Conservation (phyloP, 2,113 vertebrate genomes). For the Myrmecobius fasciatus region DNA sequence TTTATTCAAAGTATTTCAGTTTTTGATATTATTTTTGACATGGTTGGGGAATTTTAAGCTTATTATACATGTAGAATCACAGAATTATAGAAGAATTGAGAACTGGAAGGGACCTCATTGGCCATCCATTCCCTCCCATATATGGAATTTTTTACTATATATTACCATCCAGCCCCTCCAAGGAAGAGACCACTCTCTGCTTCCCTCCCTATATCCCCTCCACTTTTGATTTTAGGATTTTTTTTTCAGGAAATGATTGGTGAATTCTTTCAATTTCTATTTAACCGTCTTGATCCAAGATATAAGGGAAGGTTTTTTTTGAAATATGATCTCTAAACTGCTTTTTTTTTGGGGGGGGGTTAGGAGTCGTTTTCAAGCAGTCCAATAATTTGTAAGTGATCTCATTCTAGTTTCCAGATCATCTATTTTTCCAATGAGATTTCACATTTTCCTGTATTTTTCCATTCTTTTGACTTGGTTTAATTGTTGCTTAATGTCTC, state of each 20-base stretch:
- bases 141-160: background rate
- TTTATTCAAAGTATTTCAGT: background rate
- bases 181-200: background rate
- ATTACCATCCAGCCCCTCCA: background rate
- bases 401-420: background rate
- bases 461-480: background rate
- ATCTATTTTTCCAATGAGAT: background rate
- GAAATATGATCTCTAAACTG: background rate
- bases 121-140: background rate
- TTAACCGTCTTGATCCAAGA: background rate
- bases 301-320: background rate
- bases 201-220: background rate
- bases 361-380: background rate
- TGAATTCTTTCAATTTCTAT: background rate
- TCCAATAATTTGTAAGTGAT: background rate
- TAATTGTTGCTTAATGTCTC: background rate
- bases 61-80: background rate
- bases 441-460: background rate
- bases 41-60: background rate
- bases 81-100: background rate
- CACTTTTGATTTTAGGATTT: background rate
- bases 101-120: background rate
- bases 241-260: no score
- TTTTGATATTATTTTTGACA: background rate
- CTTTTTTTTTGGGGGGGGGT: background rate